Evolutionary conservation across 2,888 invertebrate species (phyloP), one percentile per base, ranked within the genome.

Genomic region (Brassicogethes aeneus): DNA sequence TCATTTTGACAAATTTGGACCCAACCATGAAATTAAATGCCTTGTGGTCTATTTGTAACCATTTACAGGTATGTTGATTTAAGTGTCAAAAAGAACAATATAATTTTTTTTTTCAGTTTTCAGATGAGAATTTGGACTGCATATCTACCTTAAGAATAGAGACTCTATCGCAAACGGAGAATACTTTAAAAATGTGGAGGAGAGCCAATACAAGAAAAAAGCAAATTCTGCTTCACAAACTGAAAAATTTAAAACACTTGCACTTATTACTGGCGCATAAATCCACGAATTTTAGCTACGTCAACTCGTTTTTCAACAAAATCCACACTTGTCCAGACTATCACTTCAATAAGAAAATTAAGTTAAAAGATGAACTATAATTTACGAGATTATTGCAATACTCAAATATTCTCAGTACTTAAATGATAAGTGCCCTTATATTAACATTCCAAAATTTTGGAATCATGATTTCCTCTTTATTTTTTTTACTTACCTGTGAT

Each of bases 1-100:
- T 90, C 55, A 75, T 87, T 38, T 65, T 89, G 48, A 78, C 82
- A 7, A 80, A 85, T 65, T 67, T 87, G 43, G 72, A 76, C 36
- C 62, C 74, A 43, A 68, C 69, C 31, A 59, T 66, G 16, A 73
- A 70, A 52, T 53, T 77, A 47, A 70, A 75, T 35, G 72, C 74
- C 35, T 69, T 79, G 37, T 71, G 77, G 52, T 69, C 70, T 2
- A 65, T 78, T 37, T 79, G 79, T 61, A 59, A 68, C 1, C 64
- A 65, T 38, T 62, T 68, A 16, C 65, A 68, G 69, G 76, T 73
- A 62, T n/a, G n/a, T n/a, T n/a, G n/a, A n/a, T n/a, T n/a, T n/a
- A n/a, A n/a, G n/a, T n/a, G n/a, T n/a, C n/a, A n/a, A n/a, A n/a
- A n/a, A n/a, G n/a, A n/a, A n/a, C n/a, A n/a, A n/a, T n/a, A n/a